Base-by-base conservation (phyloP, 2,113 vertebrate genomes). In the Microcebus lehilahytsara region DNA sequence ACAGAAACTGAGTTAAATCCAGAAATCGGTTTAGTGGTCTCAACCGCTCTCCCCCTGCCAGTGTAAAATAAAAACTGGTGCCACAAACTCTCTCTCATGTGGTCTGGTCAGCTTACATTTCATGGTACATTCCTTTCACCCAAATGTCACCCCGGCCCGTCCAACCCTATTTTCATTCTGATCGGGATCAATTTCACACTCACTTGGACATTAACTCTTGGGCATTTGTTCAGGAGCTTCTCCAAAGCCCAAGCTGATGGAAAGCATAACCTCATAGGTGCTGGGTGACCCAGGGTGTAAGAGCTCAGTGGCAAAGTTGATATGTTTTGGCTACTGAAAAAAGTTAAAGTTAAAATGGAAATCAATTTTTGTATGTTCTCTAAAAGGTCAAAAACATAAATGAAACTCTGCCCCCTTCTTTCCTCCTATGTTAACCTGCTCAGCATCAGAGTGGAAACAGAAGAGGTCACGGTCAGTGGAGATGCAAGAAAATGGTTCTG, bases 131-230 rank as follows among this genome's bases (percentile, higher is more conserved):
- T n/a, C 22, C n/a, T 64, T 30, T 34, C n/a, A n/a, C 32, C 30
- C 42, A 80, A 51, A 51, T 6, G 20, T 64, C 89, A 30, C 23
- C 23, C 37, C 23, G 25, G 84, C 40, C 69, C 62, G 56, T 37
- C 66, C 58, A 6, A 40, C 56, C n/a, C 74, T 30, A 37, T 60
- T 66, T 90, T n/a, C 34, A 0, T 9, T 32, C 27, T 22, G 14
- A 37, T 71, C 60, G 42, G 58, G 32, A 32, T n/a, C 14, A 46
- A 32, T n/a, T 69, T 90, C 64, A 17, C 46, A 84, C 97, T 97
- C 69, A 98, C 97, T 56, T 97, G 97, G 62, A 98, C 80, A 16
- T 93, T 94, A 7, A 98, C 60, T 40, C 51, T 77, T 6, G 66
- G 42, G 32, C 90, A 66, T 46, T 67, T 86, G 11, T 40, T 64